Evolutionary conservation across 35 echinoderm and acorn worm species (phyloP), one percentile per base, ranked within the genome.

Genomic region (Lytechinus pictus): DNA sequence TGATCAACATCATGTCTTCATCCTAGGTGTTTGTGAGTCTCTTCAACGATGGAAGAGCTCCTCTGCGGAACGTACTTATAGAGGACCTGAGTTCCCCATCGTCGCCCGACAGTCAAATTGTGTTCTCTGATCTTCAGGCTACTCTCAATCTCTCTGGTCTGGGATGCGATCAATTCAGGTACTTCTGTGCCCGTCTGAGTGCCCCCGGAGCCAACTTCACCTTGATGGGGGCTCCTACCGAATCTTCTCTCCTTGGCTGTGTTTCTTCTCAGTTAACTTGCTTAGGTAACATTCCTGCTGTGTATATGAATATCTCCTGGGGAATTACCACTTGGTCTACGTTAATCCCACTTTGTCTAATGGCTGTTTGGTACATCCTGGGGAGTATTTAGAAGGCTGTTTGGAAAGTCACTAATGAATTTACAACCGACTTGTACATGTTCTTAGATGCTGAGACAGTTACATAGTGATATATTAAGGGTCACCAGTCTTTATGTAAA

Each of bases 41-140:
- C 8, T 4, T 24, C 21, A 24, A n/a, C n/a, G 66, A 79, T 16
- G 66, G 66, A 79, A 79, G 19, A 16, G 21, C 19, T 79, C 66
- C 66, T 24, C 66, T n/a, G 66, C 66, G 66, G 4, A 24, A 7
- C 1, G 19, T n/a, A 24, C 5, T 24, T n/a, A 24, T 79, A 24
- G 66, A 79, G 66, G 88, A 12, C 16, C 56, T 87, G 56, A 24
- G 61, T 86, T 27, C 44, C 24, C 72, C 96, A 95, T 54, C 94
- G 87, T 28, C 16, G 86, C 90, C 92, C 27, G n/a, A 86, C 12
- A 19, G 92, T 96, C 16, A 44, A 19, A 29, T 96, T 14, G 53
- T 54, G 16, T 97, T 99, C 88, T 54, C 57, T 9, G 86, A 89
- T 87, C 94, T 96, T n/a, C 27, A 94, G 11, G 97, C 93, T 86